Evolutionary conservation across 2,888 invertebrate genomes (phyloP), one percentile per base, ranked within the genome.

Genomic region (Drosophila flavopinicola): DNA sequence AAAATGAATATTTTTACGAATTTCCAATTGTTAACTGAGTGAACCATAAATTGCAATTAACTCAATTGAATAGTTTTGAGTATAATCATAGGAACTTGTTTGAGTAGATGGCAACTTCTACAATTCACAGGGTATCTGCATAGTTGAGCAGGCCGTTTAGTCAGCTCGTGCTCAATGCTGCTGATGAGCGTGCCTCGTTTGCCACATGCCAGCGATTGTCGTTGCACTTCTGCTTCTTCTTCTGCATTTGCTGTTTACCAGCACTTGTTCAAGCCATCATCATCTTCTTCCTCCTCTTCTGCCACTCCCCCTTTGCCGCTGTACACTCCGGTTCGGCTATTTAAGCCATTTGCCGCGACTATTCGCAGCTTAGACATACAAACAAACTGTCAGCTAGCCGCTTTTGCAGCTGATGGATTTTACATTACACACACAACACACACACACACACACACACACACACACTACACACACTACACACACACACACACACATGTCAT

Each of bases 331-430:
- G 52, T 35, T 15, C 25, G 15, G 6, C 41, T 41, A 2, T 41
- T 41, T 10, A 10, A 41, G 25, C 41, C 41, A 41, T 20, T 72
- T 49, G 25, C 37, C 48, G 44, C 57, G 58, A 45, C 30, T 29
- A 42, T 47, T 49, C 53, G 37, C 47, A 17, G 41, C 60, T 76
- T 60, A 68, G 67, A 79, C 64, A 82, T 24, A 82, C 79, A 86
- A 84, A 83, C 82, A 86, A 73, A 77, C 83, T 83, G 83, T 86
- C 83, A 84, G 75, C 59, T 58, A 49, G 56, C 41, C 58, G 61
- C n/a, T 73, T 75, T 83, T 77, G 75, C 61, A 59, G 67, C 69
- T 86, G 86, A 86, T 83, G 86, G 64, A 84, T 84, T 75, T 66
- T 56, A 61, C 80, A 86, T 72, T 84, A 78, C 54, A 60, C 48